Evolutionary conservation across 2,888 invertebrate species (phyloP).

Genomic region (Lycophotia porphyrea): DNA sequence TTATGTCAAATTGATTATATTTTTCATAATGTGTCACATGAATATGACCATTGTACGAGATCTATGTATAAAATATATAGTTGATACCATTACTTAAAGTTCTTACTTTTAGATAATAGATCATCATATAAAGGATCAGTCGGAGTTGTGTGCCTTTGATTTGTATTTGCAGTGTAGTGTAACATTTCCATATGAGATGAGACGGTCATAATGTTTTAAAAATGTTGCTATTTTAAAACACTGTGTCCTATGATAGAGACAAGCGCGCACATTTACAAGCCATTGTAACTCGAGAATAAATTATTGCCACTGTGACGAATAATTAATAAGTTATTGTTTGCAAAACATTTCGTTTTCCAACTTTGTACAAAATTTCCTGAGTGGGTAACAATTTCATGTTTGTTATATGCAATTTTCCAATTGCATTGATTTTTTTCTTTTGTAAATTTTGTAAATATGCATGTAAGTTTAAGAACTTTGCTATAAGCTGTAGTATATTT

Average conservation of each 20-base stretch:
- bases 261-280: conserved; percentile 28
- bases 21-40: conserved; percentile 56
- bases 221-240: conserved; percentile 40
- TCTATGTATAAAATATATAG: conserved; percentile 64
- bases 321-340: conserved; percentile 38
- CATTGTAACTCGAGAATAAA: conserved; percentile 41
- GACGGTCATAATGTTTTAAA: conserved; percentile 37
- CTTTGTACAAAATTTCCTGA: conserved; percentile 60
- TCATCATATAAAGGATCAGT: conserved; percentile 61
- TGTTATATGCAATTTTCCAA: conserved; percentile 49
- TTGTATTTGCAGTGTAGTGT: conserved; percentile 65
- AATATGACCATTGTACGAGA: conserved; percentile 68
- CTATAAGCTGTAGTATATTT: conserved; percentile 71
- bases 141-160: conserved; percentile 70
- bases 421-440: conserved; percentile 62
- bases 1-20: conserved; percentile 61
- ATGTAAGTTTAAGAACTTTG: conserved; percentile 78
- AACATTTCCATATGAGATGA: conserved; percentile 36
- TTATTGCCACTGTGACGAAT: conserved; percentile 45
- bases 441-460: conserved; percentile 87
- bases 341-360: conserved; percentile 41
- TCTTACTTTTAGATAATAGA: conserved; percentile 65
- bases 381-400: conserved; percentile 50
- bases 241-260: conserved; percentile 16
- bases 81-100: conserved; percentile 62